phyloP scores from a whole-genome alignment of 1,140 invertebrate genomes.

The Lineus longissimus region DNA sequence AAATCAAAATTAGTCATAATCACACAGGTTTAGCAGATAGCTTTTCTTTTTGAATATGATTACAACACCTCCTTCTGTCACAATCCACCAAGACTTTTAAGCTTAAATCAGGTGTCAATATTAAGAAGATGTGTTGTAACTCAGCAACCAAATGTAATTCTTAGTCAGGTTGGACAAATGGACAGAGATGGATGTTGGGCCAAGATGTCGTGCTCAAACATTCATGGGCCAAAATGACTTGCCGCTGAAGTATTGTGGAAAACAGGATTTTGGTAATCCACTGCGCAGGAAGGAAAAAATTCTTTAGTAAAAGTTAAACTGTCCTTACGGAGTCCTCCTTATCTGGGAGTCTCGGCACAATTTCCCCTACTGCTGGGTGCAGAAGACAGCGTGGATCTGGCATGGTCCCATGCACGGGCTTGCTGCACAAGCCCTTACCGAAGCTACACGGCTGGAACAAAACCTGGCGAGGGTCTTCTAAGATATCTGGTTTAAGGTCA shows the following conservation, averaged over 20 bases:
- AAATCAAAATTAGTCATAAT: not conserved
- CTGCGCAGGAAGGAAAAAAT: not conserved
- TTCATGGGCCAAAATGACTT: not conserved
- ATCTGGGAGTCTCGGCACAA: not conserved
- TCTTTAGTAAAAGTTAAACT: not conserved
- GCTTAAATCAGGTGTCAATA: not conserved
- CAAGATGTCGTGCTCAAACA: too few species aligned
- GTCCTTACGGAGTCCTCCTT: not conserved
- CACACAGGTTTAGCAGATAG: not conserved
- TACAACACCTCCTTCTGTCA: not conserved
- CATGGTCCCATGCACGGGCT: conserved; percentile 25
- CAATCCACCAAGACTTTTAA: not conserved
- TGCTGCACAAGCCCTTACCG: conserved; percentile 34
- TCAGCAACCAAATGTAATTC: too few species aligned
- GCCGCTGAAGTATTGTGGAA: not conserved
- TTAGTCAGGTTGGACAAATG: too few species aligned
- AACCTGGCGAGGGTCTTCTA: conserved; percentile 43
- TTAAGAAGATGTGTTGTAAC: not conserved
- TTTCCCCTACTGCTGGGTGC: not conserved
- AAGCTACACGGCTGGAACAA: conserved; percentile 42
- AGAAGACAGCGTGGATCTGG: not conserved
- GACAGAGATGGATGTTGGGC: too few species aligned
- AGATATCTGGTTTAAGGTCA: conserved; percentile 33
- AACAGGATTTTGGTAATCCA: not conserved
- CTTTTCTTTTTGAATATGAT: not conserved